phyloP scores from a whole-genome alignment of 2,113 vertebrate species.

The Crotophaga sulcirostris region DNA sequence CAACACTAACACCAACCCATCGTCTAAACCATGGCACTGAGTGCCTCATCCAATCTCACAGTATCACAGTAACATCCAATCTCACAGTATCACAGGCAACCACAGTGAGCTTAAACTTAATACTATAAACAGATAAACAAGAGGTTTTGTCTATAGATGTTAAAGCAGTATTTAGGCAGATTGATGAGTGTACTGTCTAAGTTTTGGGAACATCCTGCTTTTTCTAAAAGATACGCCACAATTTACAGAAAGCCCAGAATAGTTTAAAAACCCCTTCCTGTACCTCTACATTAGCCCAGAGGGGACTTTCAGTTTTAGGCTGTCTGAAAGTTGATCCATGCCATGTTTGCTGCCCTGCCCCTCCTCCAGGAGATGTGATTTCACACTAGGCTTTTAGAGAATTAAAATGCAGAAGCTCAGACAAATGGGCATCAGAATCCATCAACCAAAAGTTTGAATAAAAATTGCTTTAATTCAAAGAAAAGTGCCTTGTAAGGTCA shows the following conservation, averaged over 20 bases:
- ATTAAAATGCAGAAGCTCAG: not conserved
- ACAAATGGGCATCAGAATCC: not conserved
- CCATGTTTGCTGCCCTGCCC: not conserved
- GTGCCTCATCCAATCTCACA: too few species aligned
- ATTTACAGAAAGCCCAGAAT: not conserved
- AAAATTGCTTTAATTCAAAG: not conserved
- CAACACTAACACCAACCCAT: too few species aligned
- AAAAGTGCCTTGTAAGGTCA: not conserved
- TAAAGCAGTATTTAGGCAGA: not conserved
- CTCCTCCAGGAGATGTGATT: slow-evolving; percentile 30
- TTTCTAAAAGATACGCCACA: not conserved
- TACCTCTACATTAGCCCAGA: slow-evolving; percentile 12
- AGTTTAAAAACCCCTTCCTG: not conserved
- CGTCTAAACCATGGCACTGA: too few species aligned
- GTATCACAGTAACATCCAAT: too few species aligned
- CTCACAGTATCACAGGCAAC: too few species aligned
- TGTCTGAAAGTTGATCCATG: not conserved
- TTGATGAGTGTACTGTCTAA: too few species aligned
- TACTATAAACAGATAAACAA: not conserved
- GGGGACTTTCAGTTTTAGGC: not conserved
- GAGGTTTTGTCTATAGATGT: not conserved
- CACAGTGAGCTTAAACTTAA: not conserved
- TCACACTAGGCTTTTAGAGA: slow-evolving; percentile 14
- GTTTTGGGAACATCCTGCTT: not conserved
- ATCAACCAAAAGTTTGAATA: not conserved